phyloP scores from a whole-genome alignment of 2,797 vertebrate genomes.

The Morelia viridis region DNA sequence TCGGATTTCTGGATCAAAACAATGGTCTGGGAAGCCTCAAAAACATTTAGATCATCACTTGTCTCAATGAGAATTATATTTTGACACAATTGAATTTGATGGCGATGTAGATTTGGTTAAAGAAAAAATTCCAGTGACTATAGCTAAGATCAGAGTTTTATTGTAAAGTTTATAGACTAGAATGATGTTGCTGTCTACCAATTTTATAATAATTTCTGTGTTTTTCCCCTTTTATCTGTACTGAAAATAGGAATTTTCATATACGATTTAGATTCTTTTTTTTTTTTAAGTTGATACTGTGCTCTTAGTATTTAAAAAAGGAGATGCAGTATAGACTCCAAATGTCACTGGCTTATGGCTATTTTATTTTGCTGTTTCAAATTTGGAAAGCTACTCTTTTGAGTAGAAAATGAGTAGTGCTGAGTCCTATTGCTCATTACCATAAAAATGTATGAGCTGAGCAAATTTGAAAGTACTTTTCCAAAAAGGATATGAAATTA shows the following conservation, averaged over 20 bases:
- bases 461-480: conserved; percentile 60
- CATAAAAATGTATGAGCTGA: conserved; percentile 56
- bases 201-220: neutral
- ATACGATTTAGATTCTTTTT: neutral
- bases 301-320: neutral
- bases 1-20: neutral
- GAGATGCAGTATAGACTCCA: conserved; percentile 31
- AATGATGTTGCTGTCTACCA: neutral
- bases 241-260: neutral
- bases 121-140: neutral
- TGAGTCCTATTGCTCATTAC: conserved; percentile 68
- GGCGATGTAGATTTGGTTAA: neutral
- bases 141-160: neutral
- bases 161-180: neutral
- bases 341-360: conserved; percentile 22
- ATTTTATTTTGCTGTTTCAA: conserved; percentile 55
- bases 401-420: conserved; percentile 41
- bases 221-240: neutral
- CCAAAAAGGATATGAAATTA: conserved; percentile 58
- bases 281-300: neutral
- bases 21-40: neutral
- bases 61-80: neutral
- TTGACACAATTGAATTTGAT: neutral
- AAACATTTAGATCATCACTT: neutral
- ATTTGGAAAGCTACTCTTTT: conserved; percentile 55